phyloP scores from a whole-genome alignment of 2,797 vertebrate species.

The Mus minutoides region DNA sequence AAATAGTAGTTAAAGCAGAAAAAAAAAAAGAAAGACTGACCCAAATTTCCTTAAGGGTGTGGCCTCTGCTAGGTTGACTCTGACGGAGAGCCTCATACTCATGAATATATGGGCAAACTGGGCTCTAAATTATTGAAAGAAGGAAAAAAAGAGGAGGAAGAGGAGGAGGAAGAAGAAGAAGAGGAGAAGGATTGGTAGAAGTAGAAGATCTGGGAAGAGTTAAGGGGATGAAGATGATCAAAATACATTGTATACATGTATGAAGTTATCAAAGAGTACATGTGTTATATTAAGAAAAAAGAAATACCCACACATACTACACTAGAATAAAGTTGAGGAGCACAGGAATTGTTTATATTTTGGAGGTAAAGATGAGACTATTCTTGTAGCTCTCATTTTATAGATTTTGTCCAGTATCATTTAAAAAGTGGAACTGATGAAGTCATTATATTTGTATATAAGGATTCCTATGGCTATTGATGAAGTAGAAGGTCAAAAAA shows the following conservation, averaged over 20 bases:
- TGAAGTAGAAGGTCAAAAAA: neutral
- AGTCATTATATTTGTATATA: constrained; percentile 23
- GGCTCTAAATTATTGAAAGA: neutral
- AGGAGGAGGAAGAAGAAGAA: neutral
- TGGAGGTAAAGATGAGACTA: constrained; percentile 5
- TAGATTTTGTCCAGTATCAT: neutral
- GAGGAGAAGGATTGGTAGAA: too few relatives aligned
- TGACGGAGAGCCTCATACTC: neutral
- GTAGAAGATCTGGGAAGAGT: neutral
- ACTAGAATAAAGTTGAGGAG: constrained; percentile 27
- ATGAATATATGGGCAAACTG: neutral
- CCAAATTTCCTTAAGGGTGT: neutral
- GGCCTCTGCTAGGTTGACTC: neutral
- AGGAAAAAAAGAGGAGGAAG: neutral
- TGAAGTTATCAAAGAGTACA: neutral
- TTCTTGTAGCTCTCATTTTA: neutral
- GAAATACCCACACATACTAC: neutral
- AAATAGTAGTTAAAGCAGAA: too few relatives aligned
- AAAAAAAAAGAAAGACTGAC: neutral
- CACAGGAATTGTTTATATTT: neutral
- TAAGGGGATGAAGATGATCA: neutral
- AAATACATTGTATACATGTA: neutral
- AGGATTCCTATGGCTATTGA: neutral
- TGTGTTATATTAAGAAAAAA: neutral
- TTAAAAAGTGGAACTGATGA: neutral